Evolutionary conservation across 2,113 vertebrate genomes (phyloP).

Genomic region (Paratilapia polleni): DNA sequence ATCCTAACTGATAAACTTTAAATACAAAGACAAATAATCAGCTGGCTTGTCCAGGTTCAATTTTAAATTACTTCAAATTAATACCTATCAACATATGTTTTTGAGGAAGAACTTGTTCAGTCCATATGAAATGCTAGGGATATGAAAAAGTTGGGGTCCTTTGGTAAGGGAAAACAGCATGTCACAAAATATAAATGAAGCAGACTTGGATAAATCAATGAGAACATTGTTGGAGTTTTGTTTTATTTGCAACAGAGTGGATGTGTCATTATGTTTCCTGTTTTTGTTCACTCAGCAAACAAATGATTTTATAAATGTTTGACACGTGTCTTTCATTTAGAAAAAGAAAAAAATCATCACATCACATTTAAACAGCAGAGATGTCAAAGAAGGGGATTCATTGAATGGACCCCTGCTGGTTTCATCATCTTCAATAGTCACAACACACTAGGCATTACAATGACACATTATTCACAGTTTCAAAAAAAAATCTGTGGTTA

Average conservation of each 20-base stretch:
- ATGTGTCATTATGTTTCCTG: background rate
- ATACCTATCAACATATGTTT: background rate
- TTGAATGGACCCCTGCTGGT: background rate
- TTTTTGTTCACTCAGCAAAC: background rate
- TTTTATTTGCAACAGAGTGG: background rate
- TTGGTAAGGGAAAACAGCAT: background rate
- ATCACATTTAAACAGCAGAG: conserved; percentile 9
- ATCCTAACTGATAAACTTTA: background rate
- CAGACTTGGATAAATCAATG: background rate
- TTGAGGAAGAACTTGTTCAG: background rate
- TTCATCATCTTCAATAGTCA: background rate
- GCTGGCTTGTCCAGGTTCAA: background rate
- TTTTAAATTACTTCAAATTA: background rate
- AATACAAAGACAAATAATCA: background rate
- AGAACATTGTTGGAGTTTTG: background rate
- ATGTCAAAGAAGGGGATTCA: background rate
- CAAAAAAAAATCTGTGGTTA: background rate
- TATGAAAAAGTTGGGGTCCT: background rate
- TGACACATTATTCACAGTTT: conserved; percentile 21
- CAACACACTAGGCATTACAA: conserved; percentile 8
- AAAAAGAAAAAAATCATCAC: background rate
- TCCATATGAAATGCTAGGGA: background rate
- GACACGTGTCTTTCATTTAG: background rate
- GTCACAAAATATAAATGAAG: background rate
- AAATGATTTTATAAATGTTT: background rate